Evolutionary conservation across 1,140 invertebrate species (phyloP).

Genomic region (Drosophila paulistorum): DNA sequence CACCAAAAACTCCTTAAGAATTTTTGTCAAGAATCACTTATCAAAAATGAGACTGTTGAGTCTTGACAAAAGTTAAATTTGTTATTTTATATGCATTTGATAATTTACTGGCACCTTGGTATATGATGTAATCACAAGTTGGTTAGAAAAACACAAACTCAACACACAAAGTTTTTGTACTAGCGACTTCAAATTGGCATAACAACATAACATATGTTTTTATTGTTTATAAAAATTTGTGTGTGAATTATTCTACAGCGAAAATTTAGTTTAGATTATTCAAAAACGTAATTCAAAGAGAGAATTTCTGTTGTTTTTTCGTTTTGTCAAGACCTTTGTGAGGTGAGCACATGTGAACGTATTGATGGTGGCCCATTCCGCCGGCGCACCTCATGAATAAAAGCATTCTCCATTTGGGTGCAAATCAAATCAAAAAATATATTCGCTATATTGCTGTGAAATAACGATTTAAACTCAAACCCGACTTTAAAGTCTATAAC

Average conservation of each 20-base stretch:
- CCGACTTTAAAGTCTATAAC: conserved; percentile 94
- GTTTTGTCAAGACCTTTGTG: conserved; percentile 54
- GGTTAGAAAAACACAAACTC: no score
- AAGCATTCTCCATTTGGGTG: conserved; percentile 96
- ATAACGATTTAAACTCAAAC: conserved; percentile 93
- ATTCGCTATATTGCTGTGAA: conserved; percentile 95
- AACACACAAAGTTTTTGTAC: no score
- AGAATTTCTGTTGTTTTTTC: no score
- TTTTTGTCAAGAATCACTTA: background rate
- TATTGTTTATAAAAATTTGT: no score
- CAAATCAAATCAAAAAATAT: conserved; percentile 98
- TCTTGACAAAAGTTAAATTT: no score
- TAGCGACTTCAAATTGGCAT: no score
- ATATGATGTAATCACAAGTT: no score
- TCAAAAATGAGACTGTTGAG: background rate
- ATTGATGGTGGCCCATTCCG: conserved; percentile 91
- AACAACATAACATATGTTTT: no score
- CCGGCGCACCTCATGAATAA: conserved; percentile 91
- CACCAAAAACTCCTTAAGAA: conserved; percentile 7
- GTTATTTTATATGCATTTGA: no score
- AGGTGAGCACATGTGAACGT: conserved; percentile 82
- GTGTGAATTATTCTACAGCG: no score
- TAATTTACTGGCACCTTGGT: no score
- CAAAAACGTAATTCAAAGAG: conserved; percentile 32
- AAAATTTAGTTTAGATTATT: no score